Evolutionary conservation across 2,113 vertebrate genomes (phyloP), one percentile per base, ranked within the genome.

Genomic region (Abramis brama): DNA sequence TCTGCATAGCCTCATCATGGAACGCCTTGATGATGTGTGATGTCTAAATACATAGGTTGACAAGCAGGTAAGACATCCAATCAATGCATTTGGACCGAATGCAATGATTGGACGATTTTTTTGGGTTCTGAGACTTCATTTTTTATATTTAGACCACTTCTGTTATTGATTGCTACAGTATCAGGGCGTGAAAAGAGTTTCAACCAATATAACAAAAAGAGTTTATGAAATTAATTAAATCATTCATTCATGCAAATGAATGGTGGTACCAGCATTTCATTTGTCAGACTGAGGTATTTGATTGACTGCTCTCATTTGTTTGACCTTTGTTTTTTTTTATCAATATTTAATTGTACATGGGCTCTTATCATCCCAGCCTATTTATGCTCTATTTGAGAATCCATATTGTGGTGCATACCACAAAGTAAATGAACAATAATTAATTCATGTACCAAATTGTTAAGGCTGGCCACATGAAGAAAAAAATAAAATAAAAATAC

Each of bases 361-460:
- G 79, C 89, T 92, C 84, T 87, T 86, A 87, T 64, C 68, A 87
- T 87, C 89, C 86, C 89, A 84, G 82, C 74, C 88, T 91, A 88
- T 92, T 93, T 90, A 90, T 91, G 89, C 88, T 91, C 88, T 92
- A 89, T 90, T 90, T 91, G 89, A 81, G 85, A 87, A 90, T 88
- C 88, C 80, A 89, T 89, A 85, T 87, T 88, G 87, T 89, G 88
- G 92, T 86, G n/a, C 50, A 73, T 83, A 81, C 92, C 92, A 92
- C 92, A 93, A 93, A 95, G 79, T 93, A 93, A 95, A 92, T 90
- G 91, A 92, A 89, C 79, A 91, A 94, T 93, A 86, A 94, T 94
- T 95, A 92, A 94, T 94, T 93, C 86, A 95, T 93, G 88, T 78
- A 92, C 90, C 90, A 93, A 93, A 89, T 78, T 59, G 79, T 85